Percentiles rank a stretch among this genome's conserved stretches.
These are phyloP conservation scores for Cololabis saira DNA, from an alignment of 2,113 vertebrate genomes.

Conservation along the genomic window DNA sequence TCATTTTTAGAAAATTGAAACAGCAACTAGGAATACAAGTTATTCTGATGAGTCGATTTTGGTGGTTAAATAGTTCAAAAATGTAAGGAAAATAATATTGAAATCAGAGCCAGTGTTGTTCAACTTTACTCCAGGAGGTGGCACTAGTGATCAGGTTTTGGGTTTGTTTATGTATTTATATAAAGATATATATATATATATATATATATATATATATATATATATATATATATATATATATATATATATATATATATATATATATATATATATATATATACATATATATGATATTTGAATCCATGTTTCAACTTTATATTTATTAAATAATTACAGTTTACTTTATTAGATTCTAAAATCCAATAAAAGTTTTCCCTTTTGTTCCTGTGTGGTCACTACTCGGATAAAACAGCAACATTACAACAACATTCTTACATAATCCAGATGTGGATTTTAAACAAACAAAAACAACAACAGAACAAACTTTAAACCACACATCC, in stretches of 20 bases:
- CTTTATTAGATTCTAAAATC: too few relatives aligned
- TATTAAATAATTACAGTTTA: not conserved
- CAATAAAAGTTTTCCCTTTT: too few relatives aligned
- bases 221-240: too few relatives aligned
- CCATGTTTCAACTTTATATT: not conserved
- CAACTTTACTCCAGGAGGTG: conserved; percentile 50
- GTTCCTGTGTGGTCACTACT: not conserved
- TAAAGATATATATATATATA: too few relatives aligned
- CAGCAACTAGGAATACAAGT: not conserved
- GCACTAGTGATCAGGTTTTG: conserved; percentile 2
- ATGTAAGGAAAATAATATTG: not conserved
- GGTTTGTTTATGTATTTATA: not conserved
- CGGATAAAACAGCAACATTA: not conserved
- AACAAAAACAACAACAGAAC: not conserved
- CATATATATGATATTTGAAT: not conserved
- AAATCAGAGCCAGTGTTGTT: not conserved
- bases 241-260: too few relatives aligned
- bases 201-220: too few relatives aligned
- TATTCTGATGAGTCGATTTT: not conserved
- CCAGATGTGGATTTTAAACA: not conserved
- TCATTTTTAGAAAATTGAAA: not conserved
- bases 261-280: too few relatives aligned
- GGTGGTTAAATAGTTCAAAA: not conserved
- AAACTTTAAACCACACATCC: conserved; percentile 4
- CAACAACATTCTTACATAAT: not conserved